Base-by-base conservation (phyloP, 2,113 vertebrate genomes). In the Microcebus jonahi region DNA sequence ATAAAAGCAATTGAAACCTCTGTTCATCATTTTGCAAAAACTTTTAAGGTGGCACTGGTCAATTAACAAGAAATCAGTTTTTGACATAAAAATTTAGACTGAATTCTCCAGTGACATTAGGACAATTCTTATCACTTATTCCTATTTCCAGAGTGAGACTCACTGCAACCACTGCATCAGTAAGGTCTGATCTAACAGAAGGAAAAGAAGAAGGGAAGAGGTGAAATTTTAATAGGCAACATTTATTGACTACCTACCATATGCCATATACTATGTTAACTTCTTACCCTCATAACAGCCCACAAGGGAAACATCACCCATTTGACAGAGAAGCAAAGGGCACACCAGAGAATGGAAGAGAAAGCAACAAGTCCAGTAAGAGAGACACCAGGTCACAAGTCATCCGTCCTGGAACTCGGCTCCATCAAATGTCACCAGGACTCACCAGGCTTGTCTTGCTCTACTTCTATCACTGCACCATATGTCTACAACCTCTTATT, bases 1-100 rank as follows among this genome's bases (percentile, higher is more conserved):
- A 9, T 3, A 34, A 70, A 31, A 70, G 21, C 63, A 70, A 96
- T n/a, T 27, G 88, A 90, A 90, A 88, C 42, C 87, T 34, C 42
- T 42, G 71, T 13, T 68, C 53, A 55, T 55, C 53, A 55, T 55
- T 55, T 55, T 55, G 1, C 53, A 55, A 15, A 53, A 15, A 53
- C 50, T 53, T 53, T 55, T 82, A 81, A 39, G 39, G 55, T 36
- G 27, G 75, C 11, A 79, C 18, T 87, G 53, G 61, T 70, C 75
- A 90, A 61, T 81, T 82, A 96, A 90, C 11, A 76, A 86, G 45
- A 76, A 63, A 42, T n/a, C 13, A 94, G 31, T 89, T 67, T 94
- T 21, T 23, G 42, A 63, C 21, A 57, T 15, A 88, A 80, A 87
- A 86, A 42, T 5, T 63, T 14, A 88, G 82, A 65, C 23, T n/a